These are phyloP conservation scores for Phalloptychus januarius DNA, from an alignment of 2,797 vertebrate genomes.

Conservation along the genomic window DNA sequence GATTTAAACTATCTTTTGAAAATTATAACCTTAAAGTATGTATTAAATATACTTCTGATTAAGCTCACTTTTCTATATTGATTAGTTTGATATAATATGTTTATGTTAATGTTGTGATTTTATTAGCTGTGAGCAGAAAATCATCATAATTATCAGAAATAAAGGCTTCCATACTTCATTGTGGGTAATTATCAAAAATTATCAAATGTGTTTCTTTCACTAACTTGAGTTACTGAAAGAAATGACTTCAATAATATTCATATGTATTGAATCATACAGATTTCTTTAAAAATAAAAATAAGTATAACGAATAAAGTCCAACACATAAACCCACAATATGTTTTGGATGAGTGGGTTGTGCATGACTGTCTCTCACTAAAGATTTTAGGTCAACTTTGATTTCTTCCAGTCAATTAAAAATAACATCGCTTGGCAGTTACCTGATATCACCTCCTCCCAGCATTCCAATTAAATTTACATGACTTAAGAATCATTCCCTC, in stretches of 20 bases:
- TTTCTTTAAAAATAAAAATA: neutral
- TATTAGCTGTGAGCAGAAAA: neutral
- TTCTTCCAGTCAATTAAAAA: conserved; percentile 9
- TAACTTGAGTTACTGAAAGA: neutral
- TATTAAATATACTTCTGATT: neutral
- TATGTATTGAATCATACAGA: neutral
- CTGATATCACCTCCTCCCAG: neutral
- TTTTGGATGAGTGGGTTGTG: neutral
- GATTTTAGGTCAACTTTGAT: conserved; percentile 6
- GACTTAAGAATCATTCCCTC: conserved; percentile 2
- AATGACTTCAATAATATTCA: neutral
- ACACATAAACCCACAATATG: neutral
- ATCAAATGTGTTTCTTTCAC: neutral
- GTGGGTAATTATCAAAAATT: neutral
- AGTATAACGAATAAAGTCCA: neutral
- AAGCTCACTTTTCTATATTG: too few relatives aligned
- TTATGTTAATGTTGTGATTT: neutral
- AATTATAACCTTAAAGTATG: neutral
- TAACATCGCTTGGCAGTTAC: neutral
- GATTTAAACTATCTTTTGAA: neutral
- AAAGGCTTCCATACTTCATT: neutral
- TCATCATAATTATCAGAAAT: neutral
- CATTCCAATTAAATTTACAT: neutral
- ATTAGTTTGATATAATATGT: too few relatives aligned
- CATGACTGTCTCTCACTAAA: neutral